These are phyloP conservation scores for Sebastolobus altivelis DNA, from an alignment of 2,797 vertebrate species.

Conservation along the genomic window DNA sequence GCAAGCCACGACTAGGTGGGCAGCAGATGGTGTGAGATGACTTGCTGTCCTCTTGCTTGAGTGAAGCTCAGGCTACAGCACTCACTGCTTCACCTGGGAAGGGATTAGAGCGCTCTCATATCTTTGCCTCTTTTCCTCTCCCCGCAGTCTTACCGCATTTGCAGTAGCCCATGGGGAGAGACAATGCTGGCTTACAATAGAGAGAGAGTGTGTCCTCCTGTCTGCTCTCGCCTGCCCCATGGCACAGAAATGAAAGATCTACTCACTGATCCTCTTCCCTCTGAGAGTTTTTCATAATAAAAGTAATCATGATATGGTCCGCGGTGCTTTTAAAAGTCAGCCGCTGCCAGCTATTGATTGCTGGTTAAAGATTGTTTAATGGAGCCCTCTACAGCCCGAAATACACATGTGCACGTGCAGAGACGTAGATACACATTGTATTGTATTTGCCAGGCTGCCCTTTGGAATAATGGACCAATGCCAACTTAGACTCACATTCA, in stretches of 20 bases:
- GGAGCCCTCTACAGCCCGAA: neutral
- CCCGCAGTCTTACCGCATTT: conserved; percentile 32
- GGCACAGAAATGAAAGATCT: conserved; percentile 25
- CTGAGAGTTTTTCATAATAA: conserved; percentile 27
- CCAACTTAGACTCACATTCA: neutral
- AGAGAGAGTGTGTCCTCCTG: conserved; percentile 22
- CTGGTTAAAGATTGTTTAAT: conserved; percentile 10
- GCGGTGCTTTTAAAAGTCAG: conserved; percentile 9
- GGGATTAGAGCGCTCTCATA: conserved; percentile 33
- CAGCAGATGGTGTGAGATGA: conserved; percentile 60
- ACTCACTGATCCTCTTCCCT: conserved; percentile 13
- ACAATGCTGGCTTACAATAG: conserved; percentile 16
- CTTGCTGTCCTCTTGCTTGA: conserved; percentile 37
- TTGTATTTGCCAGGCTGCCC: neutral
- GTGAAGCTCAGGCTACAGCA: conserved; percentile 30
- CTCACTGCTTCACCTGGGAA: conserved; percentile 37
- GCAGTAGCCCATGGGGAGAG: conserved; percentile 3
- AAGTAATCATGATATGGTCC: conserved; percentile 26
- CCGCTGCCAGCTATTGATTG: conserved; percentile 32
- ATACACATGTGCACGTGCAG: neutral
- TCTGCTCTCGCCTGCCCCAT: conserved; percentile 10
- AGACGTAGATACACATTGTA: neutral
- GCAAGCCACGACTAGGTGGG: conserved; percentile 19
- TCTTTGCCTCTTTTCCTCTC: conserved; percentile 20
- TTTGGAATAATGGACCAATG: neutral